Evolutionary conservation across 1,140 invertebrate species (phyloP).

Genomic region (Trichonephila clavata): DNA sequence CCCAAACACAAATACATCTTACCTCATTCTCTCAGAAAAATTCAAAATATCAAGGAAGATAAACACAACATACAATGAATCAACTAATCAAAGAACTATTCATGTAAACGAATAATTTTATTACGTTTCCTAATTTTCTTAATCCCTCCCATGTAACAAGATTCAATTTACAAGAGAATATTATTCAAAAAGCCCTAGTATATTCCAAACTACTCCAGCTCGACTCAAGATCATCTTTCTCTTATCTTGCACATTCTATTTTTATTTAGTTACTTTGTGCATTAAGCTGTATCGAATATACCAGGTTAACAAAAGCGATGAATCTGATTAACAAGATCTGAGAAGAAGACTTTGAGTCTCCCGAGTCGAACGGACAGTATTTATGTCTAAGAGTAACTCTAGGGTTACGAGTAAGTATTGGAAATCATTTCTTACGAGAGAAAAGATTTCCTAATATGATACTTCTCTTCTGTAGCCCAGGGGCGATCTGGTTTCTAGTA

Average conservation of each 20-base stretch:
- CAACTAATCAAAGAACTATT: no score
- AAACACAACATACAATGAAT: no score
- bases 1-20: no score
- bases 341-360: not conserved
- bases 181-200: no score
- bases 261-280: not conserved
- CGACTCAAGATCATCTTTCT: no score
- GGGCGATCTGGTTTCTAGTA: not conserved
- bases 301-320: not conserved
- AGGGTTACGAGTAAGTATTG: conserved; percentile 23
- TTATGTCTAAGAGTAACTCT: conserved; percentile 21
- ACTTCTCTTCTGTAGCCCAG: not conserved
- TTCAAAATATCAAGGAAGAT: no score
- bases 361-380: not conserved
- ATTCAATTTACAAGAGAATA: no score
- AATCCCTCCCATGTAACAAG: no score
- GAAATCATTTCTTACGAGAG: conserved; percentile 47
- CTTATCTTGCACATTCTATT: not conserved
- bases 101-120: no score
- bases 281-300: not conserved
- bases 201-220: no score
- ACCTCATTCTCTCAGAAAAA: no score
- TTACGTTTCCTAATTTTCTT: no score
- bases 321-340: not conserved
- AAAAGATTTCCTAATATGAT: conserved; percentile 30